Evolutionary conservation across 2,797 vertebrate species (phyloP).

Genomic region (Chelidonichthys spinosus): DNA sequence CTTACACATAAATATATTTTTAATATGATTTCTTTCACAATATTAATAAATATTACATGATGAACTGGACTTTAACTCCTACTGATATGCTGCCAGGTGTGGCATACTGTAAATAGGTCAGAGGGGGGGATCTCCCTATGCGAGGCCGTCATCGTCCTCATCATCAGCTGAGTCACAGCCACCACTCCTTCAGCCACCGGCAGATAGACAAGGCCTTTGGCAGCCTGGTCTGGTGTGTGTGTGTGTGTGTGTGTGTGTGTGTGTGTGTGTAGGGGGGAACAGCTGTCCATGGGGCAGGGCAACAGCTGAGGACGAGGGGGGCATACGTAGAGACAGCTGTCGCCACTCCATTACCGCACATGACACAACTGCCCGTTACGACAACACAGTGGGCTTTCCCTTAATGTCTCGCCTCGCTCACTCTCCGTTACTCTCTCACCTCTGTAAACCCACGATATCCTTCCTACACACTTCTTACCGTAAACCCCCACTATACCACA

Average conservation of each 20-base stretch:
- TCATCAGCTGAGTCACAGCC: slow-evolving; percentile 84
- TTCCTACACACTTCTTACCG: slow-evolving; percentile 13
- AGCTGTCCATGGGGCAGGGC: slow-evolving; percentile 92
- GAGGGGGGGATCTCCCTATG: slow-evolving; percentile 43
- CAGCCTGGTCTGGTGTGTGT: slow-evolving; percentile 73
- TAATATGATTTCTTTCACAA: too few relatives aligned
- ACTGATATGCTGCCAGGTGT: slow-evolving; percentile 40
- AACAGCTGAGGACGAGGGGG: slow-evolving; percentile 92
- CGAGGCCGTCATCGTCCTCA: slow-evolving; percentile 48
- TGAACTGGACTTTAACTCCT: background rate
- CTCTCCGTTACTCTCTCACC: slow-evolving; percentile 50
- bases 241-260: slow-evolving; percentile 11
- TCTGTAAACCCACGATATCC: slow-evolving; percentile 38
- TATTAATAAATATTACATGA: background rate
- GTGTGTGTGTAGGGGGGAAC: slow-evolving; percentile 79
- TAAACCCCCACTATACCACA: slow-evolving; percentile 1
- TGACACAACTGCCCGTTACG: slow-evolving; percentile 77
- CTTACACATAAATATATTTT: background rate
- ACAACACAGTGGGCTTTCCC: slow-evolving; percentile 75
- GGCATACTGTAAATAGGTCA: slow-evolving; percentile 50
- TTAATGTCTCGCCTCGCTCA: slow-evolving; percentile 43
- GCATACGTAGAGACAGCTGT: slow-evolving; percentile 89
- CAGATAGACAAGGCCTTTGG: slow-evolving; percentile 89
- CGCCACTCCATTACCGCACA: slow-evolving; percentile 82
- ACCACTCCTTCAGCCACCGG: slow-evolving; percentile 76